Base-by-base conservation (phyloP, 2,113 vertebrate species). In the Thymallus thymallus region DNA sequence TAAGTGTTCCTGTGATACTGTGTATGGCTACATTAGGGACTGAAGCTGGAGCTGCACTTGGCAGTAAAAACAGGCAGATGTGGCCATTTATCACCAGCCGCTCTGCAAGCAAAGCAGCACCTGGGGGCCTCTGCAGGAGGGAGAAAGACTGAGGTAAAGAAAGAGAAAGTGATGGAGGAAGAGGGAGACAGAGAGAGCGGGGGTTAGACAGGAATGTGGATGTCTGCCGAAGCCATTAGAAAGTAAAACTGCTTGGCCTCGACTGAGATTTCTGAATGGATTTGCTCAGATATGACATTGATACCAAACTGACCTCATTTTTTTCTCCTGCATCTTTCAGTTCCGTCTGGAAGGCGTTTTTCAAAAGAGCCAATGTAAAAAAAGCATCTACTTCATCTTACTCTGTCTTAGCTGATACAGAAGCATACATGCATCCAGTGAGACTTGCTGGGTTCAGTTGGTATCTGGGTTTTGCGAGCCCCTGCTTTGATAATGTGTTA, bases 51-150 rank as follows among this genome's bases (percentile, higher is more conserved):
- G 24, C 51, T 16, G 4, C 66, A 69, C 76, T 81, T 81, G 71
- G 79, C 63, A 63, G 64, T 76, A 73, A 63, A 76, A 74, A 86
- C 81, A 78, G 73, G 77, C 81, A 83, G 85, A 83, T 84, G 81
- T 78, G 71, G 80, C 78, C 82, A 83, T 87, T 88, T 76, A 88
- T 89, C 90, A 87, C 29, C 61, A 74, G 78, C 82, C 48, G 66
- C 72, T 71, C 75, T 85, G 77, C 80, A 77, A 88, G 83, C 74
- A 76, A 89, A 82, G 77, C 76, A 74, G 69, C 73, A 69, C 74
- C 75, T 79, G 35, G 26, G 73, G 69, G 61, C n/a, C 18, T 14
- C 7, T 26, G 30, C 65, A 51, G 69, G 30, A 71, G 69, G 45
- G 46, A 64, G 51, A 45, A 24, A 22, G 24, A 69, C 45, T 23